Evolutionary conservation across 2,888 invertebrate genomes (phyloP), one percentile per base, ranked within the genome.

Genomic region (Aphelenchoides bicaudatus): DNA sequence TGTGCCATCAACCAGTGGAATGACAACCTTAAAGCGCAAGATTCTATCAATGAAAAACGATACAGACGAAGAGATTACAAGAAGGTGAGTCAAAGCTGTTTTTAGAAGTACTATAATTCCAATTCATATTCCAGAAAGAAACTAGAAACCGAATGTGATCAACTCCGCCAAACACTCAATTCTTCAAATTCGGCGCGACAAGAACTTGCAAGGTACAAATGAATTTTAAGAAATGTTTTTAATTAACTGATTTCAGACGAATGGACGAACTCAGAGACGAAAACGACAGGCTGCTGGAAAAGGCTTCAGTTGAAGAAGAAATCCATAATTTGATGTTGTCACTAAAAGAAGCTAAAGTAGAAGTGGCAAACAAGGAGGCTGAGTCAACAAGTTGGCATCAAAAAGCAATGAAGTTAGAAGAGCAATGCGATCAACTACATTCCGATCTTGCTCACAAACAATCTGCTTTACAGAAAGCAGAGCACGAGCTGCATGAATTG

Each of bases 291-390:
- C 19, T 66, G 13, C 49, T 30, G 21, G 39, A 53, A 43, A 55
- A 58, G 49, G 62, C 60, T 1, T 61, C 65, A 0, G 66, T 72
- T 3, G 67, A 66, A 8, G 71, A 72, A 56, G 74, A 74, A 57
- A 61, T 74, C 23, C 63, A 60, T 19, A 73, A 73, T 16, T 57
- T 74, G 38, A 67, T 70, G 49, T 60, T 51, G 13, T 73, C 72
- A 2, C 55, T 73, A 13, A 63, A 64, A 39, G 67, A 66, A 3
- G 61, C 66, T 0, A 59, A 68, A 39, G 56, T 56, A 10, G 68
- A 70, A 37, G 63, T 67, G 30, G 57, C 47, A 61, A 28, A n/a
- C 1, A 51, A 51, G 37, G 52, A 51, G 21, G 13, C 19, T n/a
- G 52, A 51, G 21, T 19, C 21, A 13, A 19, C 3, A 19, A 13